Conservation (phyloP, 2,797 vertebrate species). For the Scolopax rusticola region DNA sequence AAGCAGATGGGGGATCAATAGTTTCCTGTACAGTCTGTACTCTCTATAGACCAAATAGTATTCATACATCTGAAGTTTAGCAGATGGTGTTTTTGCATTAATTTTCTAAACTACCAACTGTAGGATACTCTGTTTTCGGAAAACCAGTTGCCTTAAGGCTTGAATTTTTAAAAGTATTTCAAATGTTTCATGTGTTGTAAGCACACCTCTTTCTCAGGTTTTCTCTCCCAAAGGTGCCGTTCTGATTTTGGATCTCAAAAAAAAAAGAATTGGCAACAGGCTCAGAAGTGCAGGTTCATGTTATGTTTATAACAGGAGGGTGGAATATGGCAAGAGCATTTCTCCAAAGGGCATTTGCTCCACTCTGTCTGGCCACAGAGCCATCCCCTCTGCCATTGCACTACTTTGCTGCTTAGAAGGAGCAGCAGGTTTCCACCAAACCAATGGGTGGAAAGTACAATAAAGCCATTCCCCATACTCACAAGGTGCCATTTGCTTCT, state of each 20-base stretch:
- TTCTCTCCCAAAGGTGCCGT: neutral
- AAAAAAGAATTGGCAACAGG: neutral
- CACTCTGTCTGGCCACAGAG: neutral
- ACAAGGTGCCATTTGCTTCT: constrained; percentile 1
- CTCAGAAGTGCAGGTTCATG: rapidly evolving
- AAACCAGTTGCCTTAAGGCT: constrained; percentile 77
- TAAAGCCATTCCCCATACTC: neutral
- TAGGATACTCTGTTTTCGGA: constrained; percentile 80
- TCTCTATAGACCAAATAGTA: constrained; percentile 73
- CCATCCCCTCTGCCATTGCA: neutral
- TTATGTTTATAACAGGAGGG: neutral
- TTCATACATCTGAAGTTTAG: constrained; percentile 77
- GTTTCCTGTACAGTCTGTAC: constrained; percentile 58
- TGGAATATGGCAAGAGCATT: neutral
- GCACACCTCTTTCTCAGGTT: constrained; percentile 63
- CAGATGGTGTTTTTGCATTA: constrained; percentile 83
- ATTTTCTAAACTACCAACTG: constrained; percentile 80
- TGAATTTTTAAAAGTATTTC: constrained; percentile 67
- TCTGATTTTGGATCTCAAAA: neutral
- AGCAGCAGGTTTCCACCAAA: no score
- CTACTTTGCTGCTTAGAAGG: neutral
- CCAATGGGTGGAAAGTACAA: neutral
- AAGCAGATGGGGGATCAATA: constrained; percentile 74
- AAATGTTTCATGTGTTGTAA: constrained; percentile 57
- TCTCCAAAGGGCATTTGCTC: neutral